phyloP scores from a whole-genome alignment of 2,797 vertebrate genomes.

The Sardinella longiceps region DNA sequence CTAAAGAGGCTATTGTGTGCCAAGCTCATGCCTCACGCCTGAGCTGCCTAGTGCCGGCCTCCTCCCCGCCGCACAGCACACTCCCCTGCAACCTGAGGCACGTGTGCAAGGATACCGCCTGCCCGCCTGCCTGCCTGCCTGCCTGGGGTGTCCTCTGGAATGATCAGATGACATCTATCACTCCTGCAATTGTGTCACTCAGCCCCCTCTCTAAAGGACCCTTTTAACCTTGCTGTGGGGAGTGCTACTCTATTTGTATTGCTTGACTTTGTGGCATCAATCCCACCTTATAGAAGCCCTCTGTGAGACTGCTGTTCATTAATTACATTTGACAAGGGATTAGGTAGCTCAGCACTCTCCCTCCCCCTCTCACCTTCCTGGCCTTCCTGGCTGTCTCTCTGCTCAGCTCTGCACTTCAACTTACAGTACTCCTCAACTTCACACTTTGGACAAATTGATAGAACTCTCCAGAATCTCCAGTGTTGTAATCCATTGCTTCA shows the following conservation, averaged over 20 bases:
- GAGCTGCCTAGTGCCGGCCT: slow-evolving; percentile 10
- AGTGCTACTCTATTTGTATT: neutral
- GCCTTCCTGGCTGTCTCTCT: neutral
- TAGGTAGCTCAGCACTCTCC: slow-evolving; percentile 32
- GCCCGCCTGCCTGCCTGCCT: neutral
- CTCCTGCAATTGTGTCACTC: neutral
- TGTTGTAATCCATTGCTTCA: neutral
- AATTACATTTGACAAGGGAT: slow-evolving; percentile 55
- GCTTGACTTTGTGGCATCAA: neutral
- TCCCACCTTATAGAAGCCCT: slow-evolving; percentile 6
- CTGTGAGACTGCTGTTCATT: slow-evolving; percentile 26
- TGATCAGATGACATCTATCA: neutral
- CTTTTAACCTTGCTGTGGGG: neutral
- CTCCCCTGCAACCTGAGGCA: neutral
- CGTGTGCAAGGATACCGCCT: neutral
- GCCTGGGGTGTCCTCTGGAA: neutral
- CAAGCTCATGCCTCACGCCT: slow-evolving; percentile 25
- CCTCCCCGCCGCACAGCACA: neutral
- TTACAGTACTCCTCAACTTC: neutral
- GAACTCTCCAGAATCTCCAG: neutral
- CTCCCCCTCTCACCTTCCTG: neutral
- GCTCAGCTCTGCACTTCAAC: no score
- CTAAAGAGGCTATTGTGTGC: slow-evolving; percentile 28
- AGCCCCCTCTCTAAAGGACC: neutral
- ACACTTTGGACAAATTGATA: neutral